Evolutionary conservation across 2,113 vertebrate genomes (phyloP).

Genomic region (Apeltes quadracus): DNA sequence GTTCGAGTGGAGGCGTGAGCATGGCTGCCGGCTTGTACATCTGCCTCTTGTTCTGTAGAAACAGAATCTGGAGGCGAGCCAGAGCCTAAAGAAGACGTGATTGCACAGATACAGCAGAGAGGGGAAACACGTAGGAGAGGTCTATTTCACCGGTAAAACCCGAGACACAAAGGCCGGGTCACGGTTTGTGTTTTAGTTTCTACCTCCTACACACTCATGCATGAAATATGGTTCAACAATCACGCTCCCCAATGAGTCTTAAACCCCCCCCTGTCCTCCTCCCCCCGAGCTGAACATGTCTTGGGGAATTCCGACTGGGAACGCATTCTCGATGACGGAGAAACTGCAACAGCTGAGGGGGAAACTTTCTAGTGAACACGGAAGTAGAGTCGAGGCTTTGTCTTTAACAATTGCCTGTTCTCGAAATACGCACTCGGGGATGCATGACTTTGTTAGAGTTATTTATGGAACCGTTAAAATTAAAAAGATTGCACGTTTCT

Average conservation of each 20-base stretch:
- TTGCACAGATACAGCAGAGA: slow-evolving; percentile 52
- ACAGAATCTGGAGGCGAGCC: slow-evolving; percentile 50
- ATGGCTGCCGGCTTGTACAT: slow-evolving; percentile 40
- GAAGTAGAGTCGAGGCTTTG: slow-evolving; percentile 35
- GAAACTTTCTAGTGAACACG: slow-evolving; percentile 65
- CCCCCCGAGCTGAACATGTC: slow-evolving; percentile 63
- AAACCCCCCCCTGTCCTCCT: slow-evolving; percentile 48
- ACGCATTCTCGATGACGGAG: slow-evolving; percentile 70
- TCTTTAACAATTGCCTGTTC: slow-evolving; percentile 26
- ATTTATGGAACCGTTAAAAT: background rate
- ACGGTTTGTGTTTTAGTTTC: slow-evolving; percentile 70
- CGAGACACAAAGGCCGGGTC: slow-evolving; percentile 63
- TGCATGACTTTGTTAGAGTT: slow-evolving; percentile 10
- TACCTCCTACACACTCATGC: slow-evolving; percentile 70
- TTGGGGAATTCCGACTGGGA: slow-evolving; percentile 75
- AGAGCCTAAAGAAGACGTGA: slow-evolving; percentile 60
- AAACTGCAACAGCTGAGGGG: slow-evolving; percentile 69
- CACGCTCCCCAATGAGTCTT: slow-evolving; percentile 62
- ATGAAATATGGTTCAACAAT: slow-evolving; percentile 75
- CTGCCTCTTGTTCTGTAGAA: slow-evolving; percentile 30
- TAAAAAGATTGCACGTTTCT: background rate
- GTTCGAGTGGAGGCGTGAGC: slow-evolving; percentile 12
- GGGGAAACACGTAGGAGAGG: slow-evolving; percentile 50
- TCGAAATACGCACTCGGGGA: slow-evolving; percentile 19
- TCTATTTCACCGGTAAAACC: slow-evolving; percentile 55